Conservation (phyloP, 2,797 vertebrate genomes). For the Falco biarmicus region DNA sequence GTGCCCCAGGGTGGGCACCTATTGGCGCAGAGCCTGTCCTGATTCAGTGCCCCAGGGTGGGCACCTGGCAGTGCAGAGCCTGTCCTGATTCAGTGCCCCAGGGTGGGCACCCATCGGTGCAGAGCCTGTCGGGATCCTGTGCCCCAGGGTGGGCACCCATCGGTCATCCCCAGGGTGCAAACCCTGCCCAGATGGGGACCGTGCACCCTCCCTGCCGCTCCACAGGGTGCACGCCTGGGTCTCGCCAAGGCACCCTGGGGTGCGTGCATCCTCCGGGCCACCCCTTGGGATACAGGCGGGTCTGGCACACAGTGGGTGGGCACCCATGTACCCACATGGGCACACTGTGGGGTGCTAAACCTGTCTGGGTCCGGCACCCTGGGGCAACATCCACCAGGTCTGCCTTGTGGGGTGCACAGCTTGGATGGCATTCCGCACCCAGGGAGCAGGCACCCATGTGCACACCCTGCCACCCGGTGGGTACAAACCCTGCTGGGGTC, state of each 20-base stretch:
- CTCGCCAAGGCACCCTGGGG: neutral
- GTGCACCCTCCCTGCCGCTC: neutral
- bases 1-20: neutral
- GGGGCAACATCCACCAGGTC: neutral
- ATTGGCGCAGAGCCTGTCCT: neutral
- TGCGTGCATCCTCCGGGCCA: neutral
- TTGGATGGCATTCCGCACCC: neutral
- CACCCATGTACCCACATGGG: neutral
- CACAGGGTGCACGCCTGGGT: rapidly evolving
- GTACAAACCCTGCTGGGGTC: neutral
- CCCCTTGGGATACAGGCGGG: neutral
- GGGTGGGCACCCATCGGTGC: neutral
- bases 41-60: neutral
- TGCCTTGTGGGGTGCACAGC: neutral
- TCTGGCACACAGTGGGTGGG: neutral
- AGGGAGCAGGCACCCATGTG: neutral
- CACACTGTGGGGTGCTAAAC: neutral
- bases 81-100: neutral
- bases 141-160: neutral
- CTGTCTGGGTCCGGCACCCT: neutral
- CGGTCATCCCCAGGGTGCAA: neutral
- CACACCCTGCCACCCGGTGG: neutral
- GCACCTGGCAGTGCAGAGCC: neutral
- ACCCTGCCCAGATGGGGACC: neutral
- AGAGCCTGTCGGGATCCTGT: neutral